These are phyloP conservation scores for Lycia hirtaria DNA, from an alignment of 2,888 invertebrate genomes.

Conservation along the genomic window DNA sequence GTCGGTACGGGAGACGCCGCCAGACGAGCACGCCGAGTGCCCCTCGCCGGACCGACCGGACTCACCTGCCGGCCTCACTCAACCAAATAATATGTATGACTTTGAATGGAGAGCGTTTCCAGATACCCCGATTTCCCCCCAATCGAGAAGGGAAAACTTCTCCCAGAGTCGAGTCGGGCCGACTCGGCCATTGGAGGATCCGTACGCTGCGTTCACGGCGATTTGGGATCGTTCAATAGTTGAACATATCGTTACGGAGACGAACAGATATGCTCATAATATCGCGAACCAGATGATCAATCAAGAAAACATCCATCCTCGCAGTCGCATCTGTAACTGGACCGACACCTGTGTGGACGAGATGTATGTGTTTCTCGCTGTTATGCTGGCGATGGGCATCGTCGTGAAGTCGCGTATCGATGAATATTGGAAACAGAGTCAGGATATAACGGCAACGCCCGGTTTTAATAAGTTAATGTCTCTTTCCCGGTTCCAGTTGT, in stretches of 20 bases:
- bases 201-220: conserved; percentile 41
- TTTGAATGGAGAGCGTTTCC: conserved; percentile 33
- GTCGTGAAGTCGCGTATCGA: too few species aligned
- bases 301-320: background rate
- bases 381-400: conserved; percentile 38
- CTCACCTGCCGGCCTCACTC: too few species aligned
- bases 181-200: conserved; percentile 29
- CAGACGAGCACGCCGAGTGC: too few species aligned
- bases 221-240: conserved; percentile 49
- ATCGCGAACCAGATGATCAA: conserved; percentile 27
- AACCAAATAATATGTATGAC: conserved; percentile 12
- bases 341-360: background rate
- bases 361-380: conserved; percentile 30
- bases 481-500: background rate
- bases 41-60: too few species aligned
- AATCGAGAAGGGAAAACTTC: conserved; percentile 35
- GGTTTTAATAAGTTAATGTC: background rate
- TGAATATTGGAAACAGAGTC: conserved; percentile 42
- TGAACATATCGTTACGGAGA: conserved; percentile 43
- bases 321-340: conserved; percentile 1
- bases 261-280: conserved; percentile 40
- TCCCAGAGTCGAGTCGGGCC: conserved; percentile 37
- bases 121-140: conserved; percentile 26
- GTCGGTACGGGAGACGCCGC: too few species aligned
- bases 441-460: conserved; percentile 30